These are phyloP conservation scores for Ahaetulla prasina DNA, from an alignment of 2,113 vertebrate species.

Conservation along the genomic window DNA sequence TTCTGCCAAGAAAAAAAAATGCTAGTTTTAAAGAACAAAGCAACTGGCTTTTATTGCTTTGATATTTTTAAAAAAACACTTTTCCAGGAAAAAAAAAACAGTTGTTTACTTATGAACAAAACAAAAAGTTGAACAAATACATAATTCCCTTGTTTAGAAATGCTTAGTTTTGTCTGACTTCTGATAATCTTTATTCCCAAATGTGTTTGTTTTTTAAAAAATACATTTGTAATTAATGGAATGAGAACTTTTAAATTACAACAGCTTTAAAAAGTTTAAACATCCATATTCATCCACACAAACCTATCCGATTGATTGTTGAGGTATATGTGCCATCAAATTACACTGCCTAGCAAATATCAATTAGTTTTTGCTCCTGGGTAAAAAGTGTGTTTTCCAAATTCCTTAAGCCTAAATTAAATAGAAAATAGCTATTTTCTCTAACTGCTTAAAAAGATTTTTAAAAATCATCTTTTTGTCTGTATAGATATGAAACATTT, in stretches of 20 bases:
- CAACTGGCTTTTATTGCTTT: background rate
- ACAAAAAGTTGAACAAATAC: background rate
- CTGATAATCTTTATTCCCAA: background rate
- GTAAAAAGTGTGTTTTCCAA: background rate
- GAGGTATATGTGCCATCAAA: background rate
- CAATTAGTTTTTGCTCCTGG: background rate
- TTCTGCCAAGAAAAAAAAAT: background rate
- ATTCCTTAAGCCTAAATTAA: background rate
- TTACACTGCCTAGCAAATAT: background rate
- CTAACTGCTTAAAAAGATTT: background rate
- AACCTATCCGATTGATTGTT: background rate
- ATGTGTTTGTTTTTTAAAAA: background rate
- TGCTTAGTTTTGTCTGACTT: background rate
- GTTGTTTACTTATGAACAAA: background rate
- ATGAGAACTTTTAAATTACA: background rate
- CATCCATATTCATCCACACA: background rate
- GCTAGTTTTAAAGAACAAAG: background rate
- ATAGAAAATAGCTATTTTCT: background rate
- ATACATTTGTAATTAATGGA: background rate
- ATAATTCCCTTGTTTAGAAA: background rate
- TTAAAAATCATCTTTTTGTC: background rate
- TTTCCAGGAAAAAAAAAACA: background rate
- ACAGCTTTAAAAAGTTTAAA: background rate
- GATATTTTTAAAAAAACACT: background rate
- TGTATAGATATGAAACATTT: background rate